Evolutionary conservation across 2,797 vertebrate genomes (phyloP), one percentile per base, ranked within the genome.

Genomic region (Eupleurogrammus muticus): DNA sequence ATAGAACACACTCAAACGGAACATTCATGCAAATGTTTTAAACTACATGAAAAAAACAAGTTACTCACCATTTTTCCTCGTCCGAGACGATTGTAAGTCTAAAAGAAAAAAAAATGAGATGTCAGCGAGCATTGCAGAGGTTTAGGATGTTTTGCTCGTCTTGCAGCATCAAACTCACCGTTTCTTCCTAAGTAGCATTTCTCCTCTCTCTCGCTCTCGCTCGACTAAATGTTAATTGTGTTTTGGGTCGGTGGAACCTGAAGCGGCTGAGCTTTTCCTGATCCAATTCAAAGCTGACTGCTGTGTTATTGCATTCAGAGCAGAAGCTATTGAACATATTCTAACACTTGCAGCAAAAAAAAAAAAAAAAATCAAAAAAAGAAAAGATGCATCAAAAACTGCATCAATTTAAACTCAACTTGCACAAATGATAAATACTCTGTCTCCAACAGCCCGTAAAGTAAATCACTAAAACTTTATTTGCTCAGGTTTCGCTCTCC

Each of bases 41-140:
- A 3, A 76, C 4, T 48, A 34, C 0, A 46, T 14, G 7, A 17
- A 44, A 13, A 19, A 5, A 24, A 70, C n/a, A 58, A 61, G 7
- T 40, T 5, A 92, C 93, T 93, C 58, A 95, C 94, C 90, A 92
- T 91, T 95, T 95, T 19, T 95, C 94, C 57, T 95, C 94, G 9
- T 95, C 94, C 0, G 89, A 53, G 70, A 92, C 91, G 9, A 94
- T 84, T 1, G 90, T 72, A 3, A 84, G 90, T 76, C 94, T 95
- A 87, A 68, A 93, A 91, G 44, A 80, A 52, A 85, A 78, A 51
- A 74, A 44, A 61, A n/a, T n/a, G n/a, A 73, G 24, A 21, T 59
- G 70, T 87, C 32, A 86, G 47, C n/a, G n/a, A 68, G 19, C 17
- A 6, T 7, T 36, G 19, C 24, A 70, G 23, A 67, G 11, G 10